Evolutionary conservation across 2,797 vertebrate species (phyloP), one percentile per base, ranked within the genome.

Genomic region (Borostomias antarcticus): DNA sequence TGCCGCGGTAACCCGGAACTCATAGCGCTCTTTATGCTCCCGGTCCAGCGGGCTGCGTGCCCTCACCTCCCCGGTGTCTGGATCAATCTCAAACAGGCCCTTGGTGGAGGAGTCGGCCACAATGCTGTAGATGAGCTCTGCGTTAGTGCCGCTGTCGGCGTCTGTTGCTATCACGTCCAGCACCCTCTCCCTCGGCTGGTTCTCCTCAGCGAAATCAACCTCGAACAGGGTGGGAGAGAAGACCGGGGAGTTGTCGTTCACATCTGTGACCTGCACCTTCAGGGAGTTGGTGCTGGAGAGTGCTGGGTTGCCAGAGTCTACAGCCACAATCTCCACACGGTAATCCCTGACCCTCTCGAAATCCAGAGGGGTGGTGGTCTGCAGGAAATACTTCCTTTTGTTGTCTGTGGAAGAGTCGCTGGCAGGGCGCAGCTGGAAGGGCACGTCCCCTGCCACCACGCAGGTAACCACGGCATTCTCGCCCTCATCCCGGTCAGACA

Each of bases 381-480:
- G 96, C 19, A 99, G 88, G 76, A 99, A 99, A 70, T 98, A 99
- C 72, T 99, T 99, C 84, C 97, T 96, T 88, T 97, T 98, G 89
- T 95, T 98, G 82, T 98, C 98, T 0, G 92, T 96, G 56, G 96
- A 93, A 0, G 97, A 95, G 78, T 99, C 97, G 0, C 96, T 98
- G 76, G 96, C 96, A 68, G 95, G 95, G 25, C 95, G 94, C 6
- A 99, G 90, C 81, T 99, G 97, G 83, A 99, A 99, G 0, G 98
- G 98, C 26, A 98, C 97, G 0, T 99, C 96, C 1, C 96, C 95
- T 0, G 97, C 98, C 1, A 99, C 97, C 52, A 99, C 96, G 0
- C 98, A 99, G 26, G 97, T 99, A 72, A 99, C 98, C n/a, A 96
- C 96, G 0, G 96, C 96, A 0, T 99, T 99, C 79, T 98, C 98